Conservation (phyloP, 2,113 vertebrate species). For the Cyphomyrus discorhynchus region DNA sequence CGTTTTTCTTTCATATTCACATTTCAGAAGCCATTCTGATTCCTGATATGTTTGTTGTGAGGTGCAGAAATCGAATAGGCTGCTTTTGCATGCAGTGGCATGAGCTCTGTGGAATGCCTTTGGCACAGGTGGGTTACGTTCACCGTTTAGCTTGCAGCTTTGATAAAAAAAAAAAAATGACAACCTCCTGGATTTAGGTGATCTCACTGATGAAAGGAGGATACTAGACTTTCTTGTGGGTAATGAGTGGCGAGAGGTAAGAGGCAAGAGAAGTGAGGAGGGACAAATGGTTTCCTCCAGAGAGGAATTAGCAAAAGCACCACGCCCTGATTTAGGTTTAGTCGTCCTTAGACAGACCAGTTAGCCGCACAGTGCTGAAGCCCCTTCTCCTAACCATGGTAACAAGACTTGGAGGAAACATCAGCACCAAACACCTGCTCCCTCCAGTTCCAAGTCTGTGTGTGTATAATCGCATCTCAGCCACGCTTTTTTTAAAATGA, state of each 20-base stretch:
- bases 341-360: not conserved
- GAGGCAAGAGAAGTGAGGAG: not conserved
- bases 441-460: not conserved
- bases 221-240: not conserved
- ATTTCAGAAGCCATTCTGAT: not conserved
- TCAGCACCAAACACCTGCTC: not conserved
- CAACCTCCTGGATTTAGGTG: not conserved
- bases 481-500: not conserved
- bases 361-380: not conserved
- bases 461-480: not conserved
- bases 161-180: not conserved
- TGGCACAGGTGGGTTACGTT: not conserved
- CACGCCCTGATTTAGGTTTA: too few relatives aligned
- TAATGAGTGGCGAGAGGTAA: not conserved
- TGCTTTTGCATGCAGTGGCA: not conserved
- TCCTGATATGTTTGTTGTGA: not conserved
- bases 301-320: not conserved
- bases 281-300: not conserved
- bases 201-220: not conserved
- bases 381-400: not conserved
- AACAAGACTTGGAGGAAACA: not conserved
- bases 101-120: not conserved
- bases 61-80: not conserved
- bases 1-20: not conserved
- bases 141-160: not conserved